phyloP scores from a whole-genome alignment of 2,797 vertebrate species.

The Brachymystax lenok region DNA sequence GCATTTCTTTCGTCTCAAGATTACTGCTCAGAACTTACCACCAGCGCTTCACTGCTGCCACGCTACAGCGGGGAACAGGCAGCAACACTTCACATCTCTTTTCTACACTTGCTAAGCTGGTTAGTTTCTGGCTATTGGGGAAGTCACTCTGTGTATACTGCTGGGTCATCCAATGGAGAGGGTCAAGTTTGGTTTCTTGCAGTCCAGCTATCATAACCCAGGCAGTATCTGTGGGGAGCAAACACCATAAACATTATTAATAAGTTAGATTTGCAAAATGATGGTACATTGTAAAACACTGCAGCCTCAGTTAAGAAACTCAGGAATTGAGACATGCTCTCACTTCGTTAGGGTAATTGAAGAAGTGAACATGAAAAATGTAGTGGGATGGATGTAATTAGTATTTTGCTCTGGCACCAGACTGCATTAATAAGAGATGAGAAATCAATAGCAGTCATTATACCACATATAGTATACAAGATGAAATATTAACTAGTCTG shows the following conservation, averaged over 20 bases:
- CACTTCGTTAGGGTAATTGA: slow-evolving; percentile 47
- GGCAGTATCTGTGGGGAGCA: no score
- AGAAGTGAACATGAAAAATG: slow-evolving; percentile 50
- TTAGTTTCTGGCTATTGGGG: slow-evolving; percentile 7
- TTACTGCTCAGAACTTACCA: slow-evolving; percentile 61
- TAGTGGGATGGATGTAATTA: slow-evolving; percentile 56
- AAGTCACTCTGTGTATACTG: not conserved
- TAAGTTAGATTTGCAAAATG: no score
- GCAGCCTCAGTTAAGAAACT: slow-evolving; percentile 22
- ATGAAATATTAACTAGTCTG: slow-evolving; percentile 80
- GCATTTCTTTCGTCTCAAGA: no score
- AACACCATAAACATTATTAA: not conserved
- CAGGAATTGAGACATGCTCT: slow-evolving; percentile 48
- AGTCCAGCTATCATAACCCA: no score
- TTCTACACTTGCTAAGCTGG: slow-evolving; percentile 42
- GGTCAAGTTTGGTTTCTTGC: not conserved
- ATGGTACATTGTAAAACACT: slow-evolving; percentile 8
- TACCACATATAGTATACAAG: slow-evolving; percentile 44
- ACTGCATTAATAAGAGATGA: slow-evolving; percentile 78
- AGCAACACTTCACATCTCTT: slow-evolving; percentile 65
- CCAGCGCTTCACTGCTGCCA: slow-evolving; percentile 54
- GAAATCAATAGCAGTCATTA: slow-evolving; percentile 78
- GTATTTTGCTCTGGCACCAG: slow-evolving; percentile 71
- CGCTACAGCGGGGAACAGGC: slow-evolving; percentile 29
- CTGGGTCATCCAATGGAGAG: not conserved